A percentile compares a stretch with the other conserved stretches of the same genome.
Conservation (phyloP, 2,888 invertebrate species). For the Tineola bisselliella region DNA sequence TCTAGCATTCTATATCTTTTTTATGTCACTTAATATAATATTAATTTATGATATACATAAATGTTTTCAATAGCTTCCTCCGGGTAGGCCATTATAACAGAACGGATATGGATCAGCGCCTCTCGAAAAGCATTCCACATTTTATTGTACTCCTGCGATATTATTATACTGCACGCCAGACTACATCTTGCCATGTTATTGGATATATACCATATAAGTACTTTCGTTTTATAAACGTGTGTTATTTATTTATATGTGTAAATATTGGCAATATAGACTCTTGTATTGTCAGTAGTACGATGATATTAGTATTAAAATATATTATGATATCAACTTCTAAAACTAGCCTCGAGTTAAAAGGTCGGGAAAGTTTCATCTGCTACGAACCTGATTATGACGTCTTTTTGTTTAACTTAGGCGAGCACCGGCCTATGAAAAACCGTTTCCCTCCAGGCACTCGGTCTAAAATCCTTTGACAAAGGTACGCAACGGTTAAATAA, state of each 20-base stretch:
- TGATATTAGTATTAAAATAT: too few relatives aligned
- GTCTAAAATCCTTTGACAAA: slow-evolving; percentile 17
- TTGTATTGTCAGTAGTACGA: too few relatives aligned
- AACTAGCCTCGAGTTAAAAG: slow-evolving; percentile 10
- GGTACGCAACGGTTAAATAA: slow-evolving; percentile 17
- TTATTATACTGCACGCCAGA: neutral
- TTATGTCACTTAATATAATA: too few relatives aligned
- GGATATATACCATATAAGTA: neutral
- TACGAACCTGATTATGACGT: slow-evolving; percentile 4
- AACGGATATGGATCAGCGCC: neutral
- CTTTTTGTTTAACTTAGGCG: slow-evolving; percentile 10
- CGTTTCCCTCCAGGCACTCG: slow-evolving; percentile 14
- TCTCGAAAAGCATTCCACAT: slow-evolving; percentile 3
- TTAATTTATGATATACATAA: neutral
- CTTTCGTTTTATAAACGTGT: neutral
- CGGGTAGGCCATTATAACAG: neutral
- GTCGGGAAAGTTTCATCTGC: neutral
- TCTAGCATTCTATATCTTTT: too few relatives aligned
- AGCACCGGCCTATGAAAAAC: slow-evolving; percentile 14
- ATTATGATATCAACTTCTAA: too few relatives aligned
- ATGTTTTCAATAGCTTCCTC: neutral
- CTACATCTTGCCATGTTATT: neutral
- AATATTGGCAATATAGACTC: too few relatives aligned
- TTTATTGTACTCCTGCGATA: neutral
- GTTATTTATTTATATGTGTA: neutral